Evolutionary conservation across 2,888 invertebrate species (phyloP), one percentile per base, ranked within the genome.

Genomic region (Cosmopolites sordidus): DNA sequence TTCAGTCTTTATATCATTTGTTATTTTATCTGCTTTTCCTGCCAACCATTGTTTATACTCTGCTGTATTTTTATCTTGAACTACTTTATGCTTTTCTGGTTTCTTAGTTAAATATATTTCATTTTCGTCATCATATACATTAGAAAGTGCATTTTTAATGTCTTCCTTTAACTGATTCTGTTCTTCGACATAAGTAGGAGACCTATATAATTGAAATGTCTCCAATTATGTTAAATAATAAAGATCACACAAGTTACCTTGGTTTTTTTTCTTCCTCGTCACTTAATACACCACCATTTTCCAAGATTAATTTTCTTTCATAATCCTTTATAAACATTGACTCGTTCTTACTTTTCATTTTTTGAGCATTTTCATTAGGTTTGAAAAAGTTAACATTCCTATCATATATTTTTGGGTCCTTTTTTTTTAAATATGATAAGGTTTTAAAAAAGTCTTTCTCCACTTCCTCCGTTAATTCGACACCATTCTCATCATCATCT

Each of bases 401-500:
- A 67, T 95, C 84, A 73, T 97, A 97, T 58, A 96, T 94, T 62
- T 81, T 79, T 0, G 95, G 92, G 76, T 96, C 91, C 68, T 89
- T 91, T 41, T 83, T 88, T 71, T 95, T 96, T 41, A 98, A 73
- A 45, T 84, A 84, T 0, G 93, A 80, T 1, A 96, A 75, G 0
- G 95, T 89, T 73, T 88, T 89, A 39, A 92, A 83, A 73, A 98
- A 98, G 60, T 89, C 86, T 61, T 87, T 84, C 67, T 97, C 95
- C 42, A 86, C 76, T 60, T 84, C 80, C 63, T 84, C 80, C 0
- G 83, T 73, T 71, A 86, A 62, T 73, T 81, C 78, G 62, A 74
- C 72, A 45, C 76, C 79, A 60, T 80, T 83, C 63, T 82, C 81
- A 51, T 84, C 86, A 64, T 86, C 84, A 27, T 83, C 83, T 59